Conservation (phyloP, 2,113 vertebrate species). For the Erythrolamprus reginae region DNA sequence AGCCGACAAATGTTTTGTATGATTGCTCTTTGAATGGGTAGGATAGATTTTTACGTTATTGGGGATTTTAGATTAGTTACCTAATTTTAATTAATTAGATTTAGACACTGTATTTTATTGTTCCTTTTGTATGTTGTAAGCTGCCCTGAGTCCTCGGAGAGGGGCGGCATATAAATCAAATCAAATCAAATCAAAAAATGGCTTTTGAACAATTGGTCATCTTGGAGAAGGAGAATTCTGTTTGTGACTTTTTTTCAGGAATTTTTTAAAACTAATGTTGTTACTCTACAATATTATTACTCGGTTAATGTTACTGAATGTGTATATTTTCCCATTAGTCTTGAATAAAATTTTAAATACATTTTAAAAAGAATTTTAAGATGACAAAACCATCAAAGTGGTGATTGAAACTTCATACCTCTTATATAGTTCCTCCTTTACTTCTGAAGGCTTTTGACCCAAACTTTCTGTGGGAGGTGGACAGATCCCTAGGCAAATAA, state of each 20-base stretch:
- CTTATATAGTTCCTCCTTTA: conserved; percentile 75
- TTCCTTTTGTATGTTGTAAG: no score
- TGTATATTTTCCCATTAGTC: background rate
- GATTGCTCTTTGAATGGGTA: no score
- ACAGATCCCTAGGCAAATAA: conserved; percentile 46
- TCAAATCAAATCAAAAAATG: no score
- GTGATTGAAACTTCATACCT: conserved; percentile 66
- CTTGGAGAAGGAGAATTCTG: background rate
- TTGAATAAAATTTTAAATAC: background rate
- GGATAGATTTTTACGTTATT: no score
- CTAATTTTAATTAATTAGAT: no score
- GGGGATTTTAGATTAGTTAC: no score
- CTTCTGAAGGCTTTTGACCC: conserved; percentile 55
- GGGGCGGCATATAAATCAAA: no score
- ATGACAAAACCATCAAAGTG: background rate
- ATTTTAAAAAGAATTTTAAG: background rate
- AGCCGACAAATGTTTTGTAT: no score
- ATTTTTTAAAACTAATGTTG: background rate
- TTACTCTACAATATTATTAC: background rate
- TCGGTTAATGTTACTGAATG: background rate
- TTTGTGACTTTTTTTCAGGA: background rate
- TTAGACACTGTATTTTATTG: no score
- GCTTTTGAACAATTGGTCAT: background rate
- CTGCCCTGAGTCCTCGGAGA: no score
- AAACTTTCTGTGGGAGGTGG: conserved; percentile 26